A percentile compares a stretch with the other conserved stretches of the same genome.
Conservation (phyloP, 2,113 vertebrate species). For the Brienomyrus longianalis region DNA sequence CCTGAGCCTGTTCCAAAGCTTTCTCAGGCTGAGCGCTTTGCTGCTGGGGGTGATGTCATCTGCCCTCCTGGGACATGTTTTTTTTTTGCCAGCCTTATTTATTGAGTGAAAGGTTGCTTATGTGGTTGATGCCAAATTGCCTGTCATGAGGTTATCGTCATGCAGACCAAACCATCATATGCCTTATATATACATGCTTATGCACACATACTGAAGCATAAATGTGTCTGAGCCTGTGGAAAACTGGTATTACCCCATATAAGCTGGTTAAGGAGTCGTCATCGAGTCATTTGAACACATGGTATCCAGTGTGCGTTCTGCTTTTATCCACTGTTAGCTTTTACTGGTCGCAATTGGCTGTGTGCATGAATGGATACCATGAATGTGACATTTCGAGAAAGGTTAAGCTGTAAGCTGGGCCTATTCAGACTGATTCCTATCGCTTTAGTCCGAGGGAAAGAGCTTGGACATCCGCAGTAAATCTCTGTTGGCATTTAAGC, state of each 20-base stretch:
- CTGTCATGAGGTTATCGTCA: neutral
- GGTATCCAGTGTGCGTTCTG: neutral
- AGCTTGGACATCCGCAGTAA: neutral
- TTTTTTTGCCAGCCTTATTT: neutral
- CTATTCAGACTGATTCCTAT: neutral
- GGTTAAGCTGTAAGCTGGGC: neutral
- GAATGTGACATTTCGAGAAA: neutral
- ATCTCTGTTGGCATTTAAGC: neutral
- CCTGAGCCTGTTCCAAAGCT: neutral
- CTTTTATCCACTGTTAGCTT: neutral
- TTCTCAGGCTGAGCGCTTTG: neutral
- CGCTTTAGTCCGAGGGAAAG: neutral
- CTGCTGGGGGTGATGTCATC: neutral
- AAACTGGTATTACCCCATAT: neutral
- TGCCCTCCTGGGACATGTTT: neutral
- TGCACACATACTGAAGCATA: neutral
- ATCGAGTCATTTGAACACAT: neutral
- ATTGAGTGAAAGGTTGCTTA: neutral
- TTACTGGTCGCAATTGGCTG: neutral
- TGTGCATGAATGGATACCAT: neutral
- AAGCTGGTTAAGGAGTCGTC: neutral
- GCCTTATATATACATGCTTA: neutral
- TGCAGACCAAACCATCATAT: neutral
- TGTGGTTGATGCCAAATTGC: neutral
- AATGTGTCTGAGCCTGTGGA: neutral